Percentiles rank a stretch among this genome's conserved stretches.
phyloP scores from a whole-genome alignment of 2,113 vertebrate species.

The Poecilia latipinna region DNA sequence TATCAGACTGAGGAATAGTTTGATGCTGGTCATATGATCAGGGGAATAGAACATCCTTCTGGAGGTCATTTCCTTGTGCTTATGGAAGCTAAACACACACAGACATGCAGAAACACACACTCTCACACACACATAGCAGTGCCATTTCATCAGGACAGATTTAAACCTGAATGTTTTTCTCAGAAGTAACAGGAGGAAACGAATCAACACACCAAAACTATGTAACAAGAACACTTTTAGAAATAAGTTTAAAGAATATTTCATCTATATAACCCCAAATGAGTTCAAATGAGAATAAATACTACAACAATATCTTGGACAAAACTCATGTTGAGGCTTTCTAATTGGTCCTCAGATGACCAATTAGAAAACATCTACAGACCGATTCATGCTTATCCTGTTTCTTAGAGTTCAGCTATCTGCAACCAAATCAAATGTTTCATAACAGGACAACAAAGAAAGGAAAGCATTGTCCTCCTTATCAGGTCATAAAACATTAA shows the following conservation, averaged over 20 bases:
- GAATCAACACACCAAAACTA: neutral
- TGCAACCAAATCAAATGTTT: neutral
- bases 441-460: no score
- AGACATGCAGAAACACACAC: no score
- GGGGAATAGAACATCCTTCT: slow-evolving; percentile 7
- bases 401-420: no score
- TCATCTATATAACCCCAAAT: no score
- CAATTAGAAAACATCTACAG: neutral
- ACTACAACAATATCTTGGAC: no score
- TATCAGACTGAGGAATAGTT: slow-evolving; percentile 29
- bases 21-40: slow-evolving; percentile 51
- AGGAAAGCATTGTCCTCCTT: neutral
- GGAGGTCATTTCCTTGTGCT: slow-evolving; percentile 12
- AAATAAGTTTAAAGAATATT: no score
- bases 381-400: no score
- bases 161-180: neutral
- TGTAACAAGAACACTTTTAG: no score
- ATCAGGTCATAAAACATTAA: neutral
- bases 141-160: neutral
- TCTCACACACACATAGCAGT: neutral
- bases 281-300: no score
- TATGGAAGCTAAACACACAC: neutral
- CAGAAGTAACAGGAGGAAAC: slow-evolving; percentile 1
- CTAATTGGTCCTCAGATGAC: no score
- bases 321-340: no score